Base-by-base conservation (phyloP, 2,797 vertebrate species). In the Loris lydekkerianus region DNA sequence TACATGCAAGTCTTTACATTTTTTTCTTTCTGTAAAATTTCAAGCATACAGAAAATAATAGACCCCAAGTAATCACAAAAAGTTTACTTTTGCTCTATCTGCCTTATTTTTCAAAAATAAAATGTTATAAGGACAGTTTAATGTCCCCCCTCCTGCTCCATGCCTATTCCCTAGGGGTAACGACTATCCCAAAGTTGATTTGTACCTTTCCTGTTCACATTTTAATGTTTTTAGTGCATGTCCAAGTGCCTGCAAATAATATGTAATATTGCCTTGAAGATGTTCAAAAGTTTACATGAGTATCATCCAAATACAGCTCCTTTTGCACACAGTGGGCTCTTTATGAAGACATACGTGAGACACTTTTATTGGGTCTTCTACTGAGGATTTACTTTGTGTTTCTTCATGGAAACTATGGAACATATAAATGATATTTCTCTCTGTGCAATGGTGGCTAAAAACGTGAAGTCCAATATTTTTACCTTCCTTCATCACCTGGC, bases 21-120 rank as follows among this genome's bases (percentile, higher is more conserved):
- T 58, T 86, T 83, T 86, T 83, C 61, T 78, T 93, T 80, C 53
- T 76, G 31, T 61, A 75, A 67, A 81, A 43, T 61, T 72, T 87
- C 18, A 94, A 90, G 76, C 53, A 46, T 56, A 84, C 10, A 49
- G 56, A 90, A 92, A 96, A 61, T 43, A 73, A 37, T 9, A 75
- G 84, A 80, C 4, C 27, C 31, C 81, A 60, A 43, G 8, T 46
- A 20, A 8, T 56, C 25, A 20, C 27, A 18, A 65, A 83, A 78
- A 86, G 4, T 56, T 58, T 49, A 73, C 67, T 86, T 92, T 91
- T 56, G n/a, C 61, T 63, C 8, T 65, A 56, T 72, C 29, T 86
- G 46, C 20, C 29, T 93, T 40, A 58, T 73, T 69, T 69, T 92
- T 80, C 34, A 46, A 84, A 93, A 56, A 61, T 3, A 60, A 63